Evolutionary conservation across 2,797 vertebrate species (phyloP).

Genomic region (Chelidonichthys spinosus): DNA sequence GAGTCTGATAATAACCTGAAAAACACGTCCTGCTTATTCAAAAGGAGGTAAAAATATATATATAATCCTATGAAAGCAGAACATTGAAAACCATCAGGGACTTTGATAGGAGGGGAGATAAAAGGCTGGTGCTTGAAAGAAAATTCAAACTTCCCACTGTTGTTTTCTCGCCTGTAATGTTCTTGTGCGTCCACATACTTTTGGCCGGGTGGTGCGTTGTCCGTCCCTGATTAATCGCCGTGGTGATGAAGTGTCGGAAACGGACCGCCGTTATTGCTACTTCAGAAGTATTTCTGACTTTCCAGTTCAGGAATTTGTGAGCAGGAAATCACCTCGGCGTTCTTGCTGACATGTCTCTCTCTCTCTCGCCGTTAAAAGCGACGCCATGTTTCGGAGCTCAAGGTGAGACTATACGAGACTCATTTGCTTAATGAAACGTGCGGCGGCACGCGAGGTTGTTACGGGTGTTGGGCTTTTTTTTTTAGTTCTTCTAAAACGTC

Average conservation of each 20-base stretch:
- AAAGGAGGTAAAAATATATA: too few relatives aligned
- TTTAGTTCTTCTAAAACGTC: too few relatives aligned
- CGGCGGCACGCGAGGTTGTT: too few relatives aligned
- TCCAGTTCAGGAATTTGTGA: not conserved
- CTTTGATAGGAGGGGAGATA: too few relatives aligned
- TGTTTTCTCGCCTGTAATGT: too few relatives aligned
- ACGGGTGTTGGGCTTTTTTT: too few relatives aligned
- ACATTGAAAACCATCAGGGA: not conserved
- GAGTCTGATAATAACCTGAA: not conserved
- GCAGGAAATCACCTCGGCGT: too few relatives aligned
- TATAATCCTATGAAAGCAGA: not conserved
- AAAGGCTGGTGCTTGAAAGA: too few relatives aligned
- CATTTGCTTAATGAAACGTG: conserved; percentile 11
- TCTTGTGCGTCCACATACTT: not conserved
- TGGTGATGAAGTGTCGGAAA: not conserved
- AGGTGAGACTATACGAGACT: conserved; percentile 32
- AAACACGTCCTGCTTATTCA: conserved; percentile 10
- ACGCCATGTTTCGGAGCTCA: not conserved
- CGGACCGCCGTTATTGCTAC: too few relatives aligned
- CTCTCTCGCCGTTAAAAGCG: not conserved
- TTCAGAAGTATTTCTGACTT: not conserved
- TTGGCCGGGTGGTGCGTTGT: not conserved
- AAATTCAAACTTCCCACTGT: too few relatives aligned
- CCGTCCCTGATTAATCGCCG: not conserved
- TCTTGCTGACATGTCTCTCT: too few relatives aligned